Evolutionary conservation across 2,888 invertebrate species (phyloP), one percentile per base, ranked within the genome.

Genomic region (Argynnis bischoffii): DNA sequence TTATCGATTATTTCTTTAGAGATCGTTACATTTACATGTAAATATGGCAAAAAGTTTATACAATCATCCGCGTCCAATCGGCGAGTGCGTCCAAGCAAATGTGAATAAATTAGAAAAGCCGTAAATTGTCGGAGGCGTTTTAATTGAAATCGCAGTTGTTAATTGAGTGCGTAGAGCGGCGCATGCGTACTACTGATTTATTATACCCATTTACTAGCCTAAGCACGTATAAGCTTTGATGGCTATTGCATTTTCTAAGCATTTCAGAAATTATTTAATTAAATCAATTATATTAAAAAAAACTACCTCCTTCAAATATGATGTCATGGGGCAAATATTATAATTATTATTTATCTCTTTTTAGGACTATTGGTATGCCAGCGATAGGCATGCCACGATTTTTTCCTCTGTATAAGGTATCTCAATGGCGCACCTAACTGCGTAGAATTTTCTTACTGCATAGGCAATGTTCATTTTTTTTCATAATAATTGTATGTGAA

Each of bases 81-180:
- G 75, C 74, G 73, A 71, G 74, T 76, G 77, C 79, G 79, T 76
- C 76, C 76, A 76, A 77, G 79, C 79, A 83, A 85, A 85, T 84
- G 82, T 81, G 81, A 81, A 83, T 87, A 89, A 88, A 89, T 89
- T 88, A 88, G 88, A 86, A 85, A 82, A 79, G 77, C 79, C 79
- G 81, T 91, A 89, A 90, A 90, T 89, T 81, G 77, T 77, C 66
- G 77, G 81, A 86, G 90, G 87, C 87, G 89, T 87, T 91, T 90
- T 91, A 91, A 92, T 92, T 92, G 90, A 91, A 91, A 90, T 88
- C 85, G 84, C 81, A 82, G 81, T 83, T 82, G 84, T 90, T 90
- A 89, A 90, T 92, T 87, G 85, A 88, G 85, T 85, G 82, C 81
- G 82, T 78, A 73, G 76, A 74, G 81, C 77, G 77, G 86, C 89